Percentiles rank a stretch among this genome's conserved stretches.
phyloP scores from a whole-genome alignment of 1,140 invertebrate species.

The Choristoneura fumiferana region DNA sequence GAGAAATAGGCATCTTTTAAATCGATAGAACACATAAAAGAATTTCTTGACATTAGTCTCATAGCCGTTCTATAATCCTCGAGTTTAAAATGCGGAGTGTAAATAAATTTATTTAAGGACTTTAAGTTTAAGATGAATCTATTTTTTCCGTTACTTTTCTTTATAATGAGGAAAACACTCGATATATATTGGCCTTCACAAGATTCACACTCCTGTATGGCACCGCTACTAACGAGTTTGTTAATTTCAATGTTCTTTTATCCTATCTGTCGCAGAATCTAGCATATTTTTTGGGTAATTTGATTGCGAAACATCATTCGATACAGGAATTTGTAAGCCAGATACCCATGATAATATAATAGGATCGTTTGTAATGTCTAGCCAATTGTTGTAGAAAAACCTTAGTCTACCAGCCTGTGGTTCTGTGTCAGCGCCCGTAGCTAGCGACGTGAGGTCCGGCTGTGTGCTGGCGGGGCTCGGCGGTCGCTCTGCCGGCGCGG shows the following conservation, averaged over 20 bases:
- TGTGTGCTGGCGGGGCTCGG: no score
- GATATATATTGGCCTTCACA: conserved; percentile 36
- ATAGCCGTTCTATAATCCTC: conserved; percentile 23
- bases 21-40: conserved; percentile 38
- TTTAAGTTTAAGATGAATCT: conserved; percentile 47
- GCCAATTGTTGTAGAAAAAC: conserved; percentile 7
- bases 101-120: conserved; percentile 38
- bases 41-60: conserved; percentile 27
- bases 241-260: not conserved
- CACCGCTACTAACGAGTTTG: not conserved
- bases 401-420: conserved; percentile 9
- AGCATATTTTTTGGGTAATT: not conserved
- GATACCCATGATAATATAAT: conserved; percentile 6
- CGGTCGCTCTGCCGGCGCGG: no score
- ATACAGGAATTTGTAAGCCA: not conserved
- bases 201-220: not conserved
- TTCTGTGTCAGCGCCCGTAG: no score
- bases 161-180: conserved; percentile 33
- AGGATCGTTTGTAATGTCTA: conserved; percentile 2
- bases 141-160: no score
- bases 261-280: not conserved
- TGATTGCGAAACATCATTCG: not conserved
- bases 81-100: conserved; percentile 34
- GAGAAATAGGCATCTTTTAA: conserved; percentile 43
- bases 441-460: no score